Evolutionary conservation across 2,113 vertebrate species (phyloP).

Genomic region (Brienomyrus longianalis): DNA sequence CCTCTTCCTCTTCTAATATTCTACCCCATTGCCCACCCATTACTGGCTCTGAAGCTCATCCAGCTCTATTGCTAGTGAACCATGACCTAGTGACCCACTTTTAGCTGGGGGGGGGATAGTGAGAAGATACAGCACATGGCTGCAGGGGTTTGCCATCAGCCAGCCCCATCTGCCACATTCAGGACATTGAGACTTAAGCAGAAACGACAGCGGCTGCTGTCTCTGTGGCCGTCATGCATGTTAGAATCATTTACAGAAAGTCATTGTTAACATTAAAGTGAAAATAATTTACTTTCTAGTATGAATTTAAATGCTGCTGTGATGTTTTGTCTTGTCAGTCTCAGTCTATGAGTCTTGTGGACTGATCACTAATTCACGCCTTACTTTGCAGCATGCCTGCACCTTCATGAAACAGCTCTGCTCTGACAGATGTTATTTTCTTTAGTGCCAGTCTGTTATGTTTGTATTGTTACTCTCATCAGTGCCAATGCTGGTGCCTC

Average conservation of each 20-base stretch:
- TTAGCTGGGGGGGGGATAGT: conserved; percentile 43
- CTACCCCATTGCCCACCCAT: not conserved
- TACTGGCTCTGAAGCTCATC: conserved; percentile 10
- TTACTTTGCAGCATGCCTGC: not conserved
- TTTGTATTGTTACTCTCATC: not conserved
- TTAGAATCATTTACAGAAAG: not conserved
- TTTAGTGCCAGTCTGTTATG: not conserved
- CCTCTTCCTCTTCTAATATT: not conserved
- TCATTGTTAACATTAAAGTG: not conserved
- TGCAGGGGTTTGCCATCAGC: conserved; percentile 18
- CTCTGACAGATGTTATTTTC: not conserved
- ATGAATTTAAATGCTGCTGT: not conserved
- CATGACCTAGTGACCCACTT: conserved; percentile 69
- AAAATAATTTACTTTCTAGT: not conserved
- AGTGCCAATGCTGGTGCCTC: not conserved
- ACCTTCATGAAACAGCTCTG: not conserved
- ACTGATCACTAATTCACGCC: not conserved
- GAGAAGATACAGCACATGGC: conserved; percentile 52
- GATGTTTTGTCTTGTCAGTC: not conserved
- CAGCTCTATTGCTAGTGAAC: conserved; percentile 47
- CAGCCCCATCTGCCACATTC: not conserved
- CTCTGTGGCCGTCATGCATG: not conserved
- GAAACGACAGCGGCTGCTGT: not conserved
- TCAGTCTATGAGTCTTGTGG: not conserved
- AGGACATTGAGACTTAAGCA: not conserved